These are phyloP conservation scores for Nematolebias whitei DNA, from an alignment of 2,113 vertebrate genomes.

Conservation along the genomic window DNA sequence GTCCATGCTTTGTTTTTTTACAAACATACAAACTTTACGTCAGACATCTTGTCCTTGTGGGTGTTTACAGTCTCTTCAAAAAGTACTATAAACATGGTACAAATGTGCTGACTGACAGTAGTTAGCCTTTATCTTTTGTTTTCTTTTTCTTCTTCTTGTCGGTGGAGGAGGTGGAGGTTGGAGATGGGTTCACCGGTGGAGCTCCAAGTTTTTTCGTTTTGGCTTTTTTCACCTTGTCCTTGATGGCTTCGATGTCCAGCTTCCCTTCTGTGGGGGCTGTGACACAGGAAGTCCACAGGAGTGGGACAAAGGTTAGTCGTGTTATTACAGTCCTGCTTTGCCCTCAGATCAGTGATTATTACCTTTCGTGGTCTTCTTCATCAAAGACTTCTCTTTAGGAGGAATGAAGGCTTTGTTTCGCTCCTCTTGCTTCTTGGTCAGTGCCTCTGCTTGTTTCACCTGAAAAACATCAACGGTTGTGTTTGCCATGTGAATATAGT, in stretches of 20 bases:
- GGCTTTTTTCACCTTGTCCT: conserved; percentile 93
- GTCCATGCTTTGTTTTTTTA: no score
- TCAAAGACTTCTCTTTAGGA: conserved; percentile 89
- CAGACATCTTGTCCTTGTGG: background rate
- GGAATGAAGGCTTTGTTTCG: conserved; percentile 95
- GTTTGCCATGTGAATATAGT: no score
- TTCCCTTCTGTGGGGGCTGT: conserved; percentile 85
- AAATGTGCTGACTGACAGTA: background rate
- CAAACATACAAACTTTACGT: no score
- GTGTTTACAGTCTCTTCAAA: conserved; percentile 21
- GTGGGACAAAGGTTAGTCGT: background rate
- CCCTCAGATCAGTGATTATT: conserved; percentile 11
- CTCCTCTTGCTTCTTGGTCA: conserved; percentile 89
- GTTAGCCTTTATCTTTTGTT: conserved; percentile 50
- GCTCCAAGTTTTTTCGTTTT: conserved; percentile 95
- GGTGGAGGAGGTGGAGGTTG: conserved; percentile 72
- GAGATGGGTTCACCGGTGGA: conserved; percentile 81
- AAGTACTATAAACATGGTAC: background rate
- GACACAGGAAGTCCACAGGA: conserved; percentile 4
- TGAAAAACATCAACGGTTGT: conserved; percentile 50
- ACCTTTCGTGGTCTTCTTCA: conserved; percentile 87
- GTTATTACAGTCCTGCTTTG: background rate
- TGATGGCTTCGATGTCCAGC: conserved; percentile 90
- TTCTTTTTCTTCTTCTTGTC: conserved; percentile 85
- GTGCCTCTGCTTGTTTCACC: conserved; percentile 90